Evolutionary conservation across 2,113 vertebrate genomes (phyloP).

Genomic region (Strix uralensis): DNA sequence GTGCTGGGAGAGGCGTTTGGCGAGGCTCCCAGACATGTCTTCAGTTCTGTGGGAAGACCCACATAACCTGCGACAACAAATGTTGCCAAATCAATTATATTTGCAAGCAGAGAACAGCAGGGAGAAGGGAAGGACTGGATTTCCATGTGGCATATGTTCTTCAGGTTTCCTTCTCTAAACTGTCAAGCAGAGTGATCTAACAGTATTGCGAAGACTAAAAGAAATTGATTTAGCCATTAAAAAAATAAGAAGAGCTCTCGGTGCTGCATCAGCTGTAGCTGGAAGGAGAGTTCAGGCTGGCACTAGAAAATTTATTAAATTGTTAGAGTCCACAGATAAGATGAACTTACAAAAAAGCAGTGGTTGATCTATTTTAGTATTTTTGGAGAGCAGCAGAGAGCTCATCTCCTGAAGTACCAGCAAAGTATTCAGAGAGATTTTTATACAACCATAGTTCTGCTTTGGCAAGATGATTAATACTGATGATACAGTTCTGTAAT

Average conservation of each 20-base stretch:
- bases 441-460: not conserved
- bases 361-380: not conserved
- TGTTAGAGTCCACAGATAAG: not conserved
- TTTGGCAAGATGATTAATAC: not conserved
- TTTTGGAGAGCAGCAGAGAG: not conserved
- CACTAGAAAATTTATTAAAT: not conserved
- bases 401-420: not conserved
- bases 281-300: not conserved
- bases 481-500: not conserved
- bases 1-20: not conserved
- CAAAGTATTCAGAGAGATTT: not conserved
- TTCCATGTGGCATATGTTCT: not conserved
- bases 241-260: not conserved
- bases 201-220: not conserved
- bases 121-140: not conserved
- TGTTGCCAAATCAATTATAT: not conserved
- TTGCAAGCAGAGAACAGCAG: not conserved
- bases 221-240: conserved; percentile 18
- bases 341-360: not conserved
- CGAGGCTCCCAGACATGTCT: not conserved
- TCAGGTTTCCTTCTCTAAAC: not conserved
- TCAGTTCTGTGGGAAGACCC: not conserved
- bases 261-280: not conserved
- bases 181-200: not conserved
- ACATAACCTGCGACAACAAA: not conserved